These are phyloP conservation scores for Zaprionus gabonicus DNA, from an alignment of 1,140 invertebrate genomes.

Conservation along the genomic window DNA sequence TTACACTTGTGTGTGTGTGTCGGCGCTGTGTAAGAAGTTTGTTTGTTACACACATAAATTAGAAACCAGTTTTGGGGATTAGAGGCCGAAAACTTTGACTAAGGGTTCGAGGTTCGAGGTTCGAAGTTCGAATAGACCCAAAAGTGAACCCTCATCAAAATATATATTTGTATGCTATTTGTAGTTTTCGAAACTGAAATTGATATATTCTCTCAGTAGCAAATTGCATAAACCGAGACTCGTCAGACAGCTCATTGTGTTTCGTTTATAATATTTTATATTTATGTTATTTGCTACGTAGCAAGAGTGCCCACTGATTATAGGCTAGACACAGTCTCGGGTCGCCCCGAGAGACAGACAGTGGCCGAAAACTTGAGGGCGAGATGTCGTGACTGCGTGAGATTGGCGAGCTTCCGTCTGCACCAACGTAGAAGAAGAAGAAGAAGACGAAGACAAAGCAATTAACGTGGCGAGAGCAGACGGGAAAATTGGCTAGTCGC, in stretches of 20 bases:
- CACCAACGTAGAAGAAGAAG: background rate
- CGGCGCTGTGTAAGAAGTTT: background rate
- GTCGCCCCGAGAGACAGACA: too few relatives aligned
- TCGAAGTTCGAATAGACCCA: background rate
- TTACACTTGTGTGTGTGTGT: background rate
- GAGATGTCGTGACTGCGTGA: slow-evolving; percentile 30
- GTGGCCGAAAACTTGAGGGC: background rate
- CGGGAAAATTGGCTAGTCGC: slow-evolving; percentile 30
- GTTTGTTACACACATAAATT: slow-evolving; percentile 10
- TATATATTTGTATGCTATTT: slow-evolving; percentile 8
- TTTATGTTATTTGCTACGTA: slow-evolving; percentile 3
- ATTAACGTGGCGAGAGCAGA: slow-evolving; percentile 40
- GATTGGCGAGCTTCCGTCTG: slow-evolving; percentile 30
- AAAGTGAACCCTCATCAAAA: slow-evolving; percentile 34
- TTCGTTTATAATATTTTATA: slow-evolving; percentile 14
- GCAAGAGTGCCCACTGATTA: slow-evolving; percentile 12
- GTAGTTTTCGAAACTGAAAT: slow-evolving; percentile 6
- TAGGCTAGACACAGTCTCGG: background rate
- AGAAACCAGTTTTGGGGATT: slow-evolving; percentile 35
- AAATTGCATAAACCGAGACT: slow-evolving; percentile 28
- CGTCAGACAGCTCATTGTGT: slow-evolving; percentile 11
- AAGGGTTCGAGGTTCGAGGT: background rate
- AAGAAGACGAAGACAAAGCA: slow-evolving; percentile 18
- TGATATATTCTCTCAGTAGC: slow-evolving; percentile 9
- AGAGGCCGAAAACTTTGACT: background rate